A percentile compares a stretch with the other conserved stretches of the same genome.
Evolutionary conservation across 2,797 vertebrate species (phyloP).

Genomic region (Gadopsis marmoratus): DNA sequence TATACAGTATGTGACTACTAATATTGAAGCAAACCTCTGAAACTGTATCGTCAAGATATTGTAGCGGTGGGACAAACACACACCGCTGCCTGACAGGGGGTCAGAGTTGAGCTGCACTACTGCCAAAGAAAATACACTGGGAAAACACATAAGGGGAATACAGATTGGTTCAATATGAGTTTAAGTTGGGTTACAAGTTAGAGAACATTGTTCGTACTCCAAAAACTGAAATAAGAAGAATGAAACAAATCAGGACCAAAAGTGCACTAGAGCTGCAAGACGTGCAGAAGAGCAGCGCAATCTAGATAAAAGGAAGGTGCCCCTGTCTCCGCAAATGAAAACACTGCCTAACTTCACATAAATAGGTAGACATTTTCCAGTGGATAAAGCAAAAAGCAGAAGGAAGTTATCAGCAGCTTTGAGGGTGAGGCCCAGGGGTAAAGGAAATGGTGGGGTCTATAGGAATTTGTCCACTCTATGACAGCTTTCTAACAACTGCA

Average conservation of each 20-base stretch:
- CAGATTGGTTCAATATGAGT: background rate
- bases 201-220: background rate
- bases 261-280: background rate
- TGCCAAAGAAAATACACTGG: conserved; percentile 56
- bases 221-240: background rate
- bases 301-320: background rate
- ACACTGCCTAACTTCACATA: background rate
- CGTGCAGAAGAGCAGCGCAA: background rate
- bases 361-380: background rate
- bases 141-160: conserved; percentile 27
- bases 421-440: background rate
- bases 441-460: conserved; percentile 7
- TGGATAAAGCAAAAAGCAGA: background rate
- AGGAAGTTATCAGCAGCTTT: conserved; percentile 3
- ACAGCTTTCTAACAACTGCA: conserved; percentile 47
- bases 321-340: background rate
- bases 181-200: conserved; percentile 6
- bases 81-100: conserved; percentile 11
- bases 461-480: conserved; percentile 29
- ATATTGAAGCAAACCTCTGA: conserved; percentile 11
- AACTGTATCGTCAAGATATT: conserved; percentile 8
- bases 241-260: background rate
- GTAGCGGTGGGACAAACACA: conserved; percentile 36
- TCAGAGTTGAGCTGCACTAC: conserved; percentile 40
- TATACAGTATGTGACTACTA: conserved; percentile 1